Base-by-base conservation (phyloP, 23 tunicate species). In the Phallusia fumigata region DNA sequence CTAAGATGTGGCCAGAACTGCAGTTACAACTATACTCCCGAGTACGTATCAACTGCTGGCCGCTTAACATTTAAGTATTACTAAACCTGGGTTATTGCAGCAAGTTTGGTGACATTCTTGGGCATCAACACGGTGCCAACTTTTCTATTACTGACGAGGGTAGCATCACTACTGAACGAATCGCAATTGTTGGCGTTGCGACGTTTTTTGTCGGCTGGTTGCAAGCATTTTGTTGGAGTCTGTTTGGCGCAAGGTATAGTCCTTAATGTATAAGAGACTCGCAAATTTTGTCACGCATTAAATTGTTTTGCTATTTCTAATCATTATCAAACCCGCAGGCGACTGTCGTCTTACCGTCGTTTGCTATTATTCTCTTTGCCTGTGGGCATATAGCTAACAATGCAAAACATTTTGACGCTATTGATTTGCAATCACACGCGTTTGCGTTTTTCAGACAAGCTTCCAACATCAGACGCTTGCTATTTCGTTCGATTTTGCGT, bases 171-270 rank as follows among this genome's bases (percentile, higher is more conserved):
- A 58, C 28, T 58, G 28, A 58, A 58, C 69, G 69, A 6, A 24
- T 58, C 5, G 69, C 69, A 13, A 21, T 21, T 8, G 69, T 58
- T 22, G 69, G 69, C 11, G 8, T 58, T 22, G 69, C 28, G 13
- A 13, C 69, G 26, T 58, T 58, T 24, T 22, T 58, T 24, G 69
- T 58, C 28, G 69, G 28, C 69, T 21, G 69, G 26, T 58, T 58
- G 69, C 69, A 58, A 58, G 69, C 28, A 24, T 58, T 58, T 58
- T 58, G 69, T 58, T 58, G 69, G 69, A 58, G 69, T 58, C 13
- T 58, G 16, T 58, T 58, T 24, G 69, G 69, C 8, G 26, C 69
- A 58, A 58, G 28, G 69, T 58, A 58, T 6, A 11, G 8, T 6
- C 13, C 10, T 40, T 40, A 40, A 3, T 40, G 10, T 10, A 40